Conservation (phyloP, 2,888 invertebrate genomes). For the Ochlodes sylvanus region DNA sequence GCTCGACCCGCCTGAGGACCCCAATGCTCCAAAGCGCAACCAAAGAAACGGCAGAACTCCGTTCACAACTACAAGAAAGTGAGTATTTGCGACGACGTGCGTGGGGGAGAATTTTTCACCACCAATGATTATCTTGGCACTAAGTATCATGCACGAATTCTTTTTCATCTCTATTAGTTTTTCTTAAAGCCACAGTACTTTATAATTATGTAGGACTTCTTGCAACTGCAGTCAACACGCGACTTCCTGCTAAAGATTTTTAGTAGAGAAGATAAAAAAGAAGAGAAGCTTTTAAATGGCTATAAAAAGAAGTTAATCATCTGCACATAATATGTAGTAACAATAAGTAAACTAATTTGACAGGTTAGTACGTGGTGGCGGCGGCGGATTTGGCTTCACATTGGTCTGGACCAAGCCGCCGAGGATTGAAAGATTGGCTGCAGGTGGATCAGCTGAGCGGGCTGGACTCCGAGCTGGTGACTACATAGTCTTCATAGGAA, state of each 20-base stretch:
- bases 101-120: too few species aligned
- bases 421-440: constrained; percentile 92
- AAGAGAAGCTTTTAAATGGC: too few species aligned
- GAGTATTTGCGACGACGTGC: constrained; percentile 46
- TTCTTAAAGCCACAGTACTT: too few species aligned
- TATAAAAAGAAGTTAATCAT: not conserved
- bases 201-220: too few species aligned
- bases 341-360: not conserved
- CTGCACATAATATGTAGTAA: too few species aligned
- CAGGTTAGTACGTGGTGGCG: constrained; percentile 78
- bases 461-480: constrained; percentile 93
- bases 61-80: constrained; percentile 91
- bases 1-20: constrained; percentile 91
- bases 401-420: constrained; percentile 96
- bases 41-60: constrained; percentile 90
- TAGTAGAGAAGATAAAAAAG: too few species aligned
- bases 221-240: too few species aligned
- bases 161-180: too few species aligned
- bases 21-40: constrained; percentile 80
- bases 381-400: constrained; percentile 92
- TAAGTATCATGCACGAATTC: too few species aligned
- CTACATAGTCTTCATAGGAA: constrained; percentile 94
- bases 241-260: too few species aligned
- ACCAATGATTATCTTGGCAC: too few species aligned
- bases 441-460: constrained; percentile 92